Percentiles rank a stretch among this genome's conserved stretches.
These are phyloP conservation scores for Trichonephila clavipes DNA, from an alignment of 1,140 invertebrate genomes.

Conservation along the genomic window DNA sequence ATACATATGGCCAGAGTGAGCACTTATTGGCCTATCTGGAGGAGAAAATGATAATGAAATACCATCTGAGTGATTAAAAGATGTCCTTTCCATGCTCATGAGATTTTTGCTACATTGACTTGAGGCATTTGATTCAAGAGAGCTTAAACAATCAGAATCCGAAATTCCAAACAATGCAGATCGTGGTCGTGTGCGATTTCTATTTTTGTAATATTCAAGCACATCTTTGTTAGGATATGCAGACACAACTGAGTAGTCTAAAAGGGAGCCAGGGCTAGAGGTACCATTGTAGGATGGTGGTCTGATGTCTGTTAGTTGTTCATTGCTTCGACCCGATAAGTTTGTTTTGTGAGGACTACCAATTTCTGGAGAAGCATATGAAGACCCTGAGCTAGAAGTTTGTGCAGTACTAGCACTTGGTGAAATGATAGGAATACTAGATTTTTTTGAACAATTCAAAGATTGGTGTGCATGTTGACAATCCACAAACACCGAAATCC, in stretches of 20 bases:
- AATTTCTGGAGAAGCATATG: constrained; percentile 74
- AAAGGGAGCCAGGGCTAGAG: constrained; percentile 71
- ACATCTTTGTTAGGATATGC: constrained; percentile 79
- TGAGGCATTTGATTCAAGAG: constrained; percentile 71
- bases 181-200: constrained; percentile 76
- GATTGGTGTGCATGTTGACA: constrained; percentile 71
- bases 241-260: constrained; percentile 79
- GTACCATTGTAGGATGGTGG: constrained; percentile 72
- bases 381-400: constrained; percentile 75
- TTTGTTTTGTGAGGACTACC: constrained; percentile 67
- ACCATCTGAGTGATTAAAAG: constrained; percentile 69
- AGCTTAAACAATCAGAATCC: constrained; percentile 75
- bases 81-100: constrained; percentile 63
- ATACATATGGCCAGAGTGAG: constrained; percentile 76
- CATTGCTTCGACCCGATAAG: constrained; percentile 69
- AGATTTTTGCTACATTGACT: constrained; percentile 72
- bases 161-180: constrained; percentile 77
- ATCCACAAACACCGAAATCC: constrained; percentile 75
- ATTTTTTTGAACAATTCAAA: constrained; percentile 76
- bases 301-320: constrained; percentile 66
- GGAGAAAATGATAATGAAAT: constrained; percentile 72
- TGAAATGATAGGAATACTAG: constrained; percentile 76
- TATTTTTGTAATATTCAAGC: constrained; percentile 78
- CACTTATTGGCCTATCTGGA: constrained; percentile 63
- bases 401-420: constrained; percentile 71